Conservation (phyloP, 1,140 invertebrate genomes). For the Coboldia fuscipes region DNA sequence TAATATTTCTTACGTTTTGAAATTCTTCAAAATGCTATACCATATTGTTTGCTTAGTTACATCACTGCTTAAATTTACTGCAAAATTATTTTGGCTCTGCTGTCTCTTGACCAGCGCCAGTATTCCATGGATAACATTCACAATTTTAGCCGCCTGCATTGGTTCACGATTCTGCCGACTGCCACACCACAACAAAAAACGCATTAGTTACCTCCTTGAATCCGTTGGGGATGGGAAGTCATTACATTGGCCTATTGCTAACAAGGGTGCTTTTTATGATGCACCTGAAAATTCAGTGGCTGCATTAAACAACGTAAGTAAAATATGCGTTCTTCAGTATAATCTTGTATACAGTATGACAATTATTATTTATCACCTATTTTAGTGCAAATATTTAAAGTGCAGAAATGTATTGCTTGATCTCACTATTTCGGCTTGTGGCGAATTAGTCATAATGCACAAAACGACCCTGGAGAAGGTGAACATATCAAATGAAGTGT, state of each 20-base stretch:
- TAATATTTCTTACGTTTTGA: too few relatives aligned
- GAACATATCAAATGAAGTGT: slow-evolving; percentile 7
- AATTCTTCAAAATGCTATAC: too few relatives aligned
- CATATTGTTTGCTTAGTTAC: too few relatives aligned
- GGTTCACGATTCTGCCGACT: too few relatives aligned
- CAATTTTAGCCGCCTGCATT: too few relatives aligned
- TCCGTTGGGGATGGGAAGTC: too few relatives aligned
- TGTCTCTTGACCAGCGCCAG: too few relatives aligned
- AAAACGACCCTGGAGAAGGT: slow-evolving; percentile 12
- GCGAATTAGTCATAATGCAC: slow-evolving; percentile 17
- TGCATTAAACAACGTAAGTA: slow-evolving; percentile 16
- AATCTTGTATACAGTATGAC: slow-evolving; percentile 4
- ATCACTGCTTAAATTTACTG: too few relatives aligned
- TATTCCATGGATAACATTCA: too few relatives aligned
- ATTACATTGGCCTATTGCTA: slow-evolving; percentile 18
- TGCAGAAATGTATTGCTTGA: slow-evolving; percentile 18
- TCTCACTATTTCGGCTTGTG: slow-evolving; percentile 14
- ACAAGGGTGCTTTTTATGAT: slow-evolving; percentile 17
- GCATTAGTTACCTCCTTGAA: too few relatives aligned
- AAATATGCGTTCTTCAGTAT: slow-evolving; percentile 6
- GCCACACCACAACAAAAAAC: too few relatives aligned
- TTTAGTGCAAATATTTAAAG: slow-evolving; percentile 16
- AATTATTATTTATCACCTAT: slow-evolving; percentile 1
- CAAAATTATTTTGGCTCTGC: too few relatives aligned
- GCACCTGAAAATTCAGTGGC: slow-evolving; percentile 19